Evolutionary conservation across 2,113 vertebrate species (phyloP), one percentile per base, ranked within the genome.

Genomic region (Oryzias celebensis): DNA sequence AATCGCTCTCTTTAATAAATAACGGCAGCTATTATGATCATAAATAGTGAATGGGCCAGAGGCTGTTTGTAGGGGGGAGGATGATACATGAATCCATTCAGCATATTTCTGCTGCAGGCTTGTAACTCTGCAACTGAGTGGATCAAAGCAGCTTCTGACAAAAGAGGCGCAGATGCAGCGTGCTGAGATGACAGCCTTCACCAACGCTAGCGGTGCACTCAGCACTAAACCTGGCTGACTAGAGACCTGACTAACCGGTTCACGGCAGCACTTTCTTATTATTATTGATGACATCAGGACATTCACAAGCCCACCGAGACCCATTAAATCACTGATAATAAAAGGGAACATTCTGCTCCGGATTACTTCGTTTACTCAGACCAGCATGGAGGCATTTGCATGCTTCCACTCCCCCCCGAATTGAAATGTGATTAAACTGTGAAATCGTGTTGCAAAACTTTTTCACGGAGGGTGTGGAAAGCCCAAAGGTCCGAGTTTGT

Each of bases 1-100:
- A 74, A 77, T 85, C 73, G n/a, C 52, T 77, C 77, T 73, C 71
- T 85, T 85, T 85, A 87, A 87, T 87, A 85, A 89, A 84, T 84
- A 84, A 82, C 58, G 22, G 58, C 58, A 55, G 70, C 80, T 80
- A 75, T 85, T 85, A 80, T 85, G 71, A 81, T 80, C 83, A 77
- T 85, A 82, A 85, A 88, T 80, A 86, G 69, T 20, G 61, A 58
- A 58, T 44, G 65, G 73, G 85, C 68, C 59, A 62, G 77, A 55
- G 80, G 82, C 64, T 77, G 75, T 78, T 71, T 80, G 81, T 69
- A 52, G 72, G 75, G 61, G 77, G 65, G 61, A 24, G 73, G 79
- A 58, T 71, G 78, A 78, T 80, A 82, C 81, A 87, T 65, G 75
- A 71, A 85, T 80, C 79, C 72, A 84, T 84, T 84, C 81, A 88